These are phyloP conservation scores for Drosophila serrata DNA, from an alignment of 1,140 invertebrate genomes.

Conservation along the genomic window DNA sequence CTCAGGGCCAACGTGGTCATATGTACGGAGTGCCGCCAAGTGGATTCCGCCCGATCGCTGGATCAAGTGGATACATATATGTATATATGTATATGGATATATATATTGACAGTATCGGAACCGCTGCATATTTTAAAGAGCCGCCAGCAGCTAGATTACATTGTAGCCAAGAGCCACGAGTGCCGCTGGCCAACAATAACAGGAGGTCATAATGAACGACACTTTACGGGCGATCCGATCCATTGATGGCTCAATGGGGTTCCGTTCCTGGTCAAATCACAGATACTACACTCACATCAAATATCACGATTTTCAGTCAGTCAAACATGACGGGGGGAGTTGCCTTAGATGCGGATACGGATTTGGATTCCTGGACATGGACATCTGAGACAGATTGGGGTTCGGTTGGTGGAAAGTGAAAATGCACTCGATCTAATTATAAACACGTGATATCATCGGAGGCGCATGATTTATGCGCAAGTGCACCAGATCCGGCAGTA, in stretches of 20 bases:
- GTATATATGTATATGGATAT: too few species aligned
- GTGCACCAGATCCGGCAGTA: conserved; percentile 62
- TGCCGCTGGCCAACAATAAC: conserved; percentile 13
- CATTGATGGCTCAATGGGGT: conserved; percentile 59
- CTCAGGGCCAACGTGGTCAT: conserved; percentile 75
- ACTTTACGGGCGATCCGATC: conserved; percentile 68
- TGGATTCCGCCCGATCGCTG: conserved; percentile 32
- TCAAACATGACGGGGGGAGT: conserved; percentile 54
- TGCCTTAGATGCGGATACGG: conserved; percentile 21
- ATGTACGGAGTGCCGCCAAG: conserved; percentile 42
- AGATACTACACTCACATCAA: conserved; percentile 76
- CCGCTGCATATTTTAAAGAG: conserved; percentile 79
- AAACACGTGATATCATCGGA: conserved; percentile 76
- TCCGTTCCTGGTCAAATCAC: conserved; percentile 39
- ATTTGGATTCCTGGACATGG: background rate
- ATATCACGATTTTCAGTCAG: conserved; percentile 76
- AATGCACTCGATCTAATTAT: conserved; percentile 79
- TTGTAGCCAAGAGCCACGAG: conserved; percentile 48
- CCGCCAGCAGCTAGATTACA: conserved; percentile 64
- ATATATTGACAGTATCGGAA: conserved; percentile 47
- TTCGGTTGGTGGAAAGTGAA: conserved; percentile 66
- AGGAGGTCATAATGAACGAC: conserved; percentile 71
- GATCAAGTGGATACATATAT: conserved; percentile 28
- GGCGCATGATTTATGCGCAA: conserved; percentile 66
- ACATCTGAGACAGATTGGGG: conserved; percentile 12